A percentile compares a stretch with the other conserved stretches of the same genome.
phyloP scores from a whole-genome alignment of 2,113 vertebrate genomes.

The Ptyas mucosa region DNA sequence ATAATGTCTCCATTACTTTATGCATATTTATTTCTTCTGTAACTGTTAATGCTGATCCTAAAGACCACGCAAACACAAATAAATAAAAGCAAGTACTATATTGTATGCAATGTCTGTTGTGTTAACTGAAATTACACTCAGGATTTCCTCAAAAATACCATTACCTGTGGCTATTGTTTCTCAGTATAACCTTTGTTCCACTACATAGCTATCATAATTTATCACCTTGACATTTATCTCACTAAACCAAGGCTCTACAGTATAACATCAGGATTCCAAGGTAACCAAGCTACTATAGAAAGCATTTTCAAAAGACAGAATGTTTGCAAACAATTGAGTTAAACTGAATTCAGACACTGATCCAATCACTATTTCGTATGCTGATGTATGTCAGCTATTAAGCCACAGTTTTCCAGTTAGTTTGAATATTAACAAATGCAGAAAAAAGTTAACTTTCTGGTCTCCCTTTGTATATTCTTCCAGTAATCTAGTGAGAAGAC shows the following conservation, averaged over 20 bases:
- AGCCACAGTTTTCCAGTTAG: neutral
- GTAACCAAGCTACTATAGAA: neutral
- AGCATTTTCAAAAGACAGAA: neutral
- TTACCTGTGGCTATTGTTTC: neutral
- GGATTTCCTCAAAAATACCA: neutral
- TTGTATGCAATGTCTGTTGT: neutral
- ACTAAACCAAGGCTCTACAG: neutral
- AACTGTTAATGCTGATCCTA: neutral
- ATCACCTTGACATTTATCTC: neutral
- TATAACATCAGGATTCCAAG: neutral
- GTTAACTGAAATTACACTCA: neutral
- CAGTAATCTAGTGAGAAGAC: neutral
- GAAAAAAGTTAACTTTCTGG: neutral
- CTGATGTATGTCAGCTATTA: neutral
- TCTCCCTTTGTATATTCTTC: neutral
- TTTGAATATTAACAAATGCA: neutral
- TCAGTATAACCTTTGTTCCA: neutral
- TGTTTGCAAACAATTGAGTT: neutral
- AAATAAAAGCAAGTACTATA: slow-evolving; percentile 15
- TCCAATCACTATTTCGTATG: neutral
- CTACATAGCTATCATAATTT: neutral
- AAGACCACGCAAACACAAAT: neutral
- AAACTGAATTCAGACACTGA: neutral
- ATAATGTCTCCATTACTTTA: neutral
- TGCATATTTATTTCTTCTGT: slow-evolving; percentile 23